These are phyloP conservation scores for Imbricaverruca yamaguchii DNA, from an alignment of 2,888 invertebrate species.

Conservation along the genomic window DNA sequence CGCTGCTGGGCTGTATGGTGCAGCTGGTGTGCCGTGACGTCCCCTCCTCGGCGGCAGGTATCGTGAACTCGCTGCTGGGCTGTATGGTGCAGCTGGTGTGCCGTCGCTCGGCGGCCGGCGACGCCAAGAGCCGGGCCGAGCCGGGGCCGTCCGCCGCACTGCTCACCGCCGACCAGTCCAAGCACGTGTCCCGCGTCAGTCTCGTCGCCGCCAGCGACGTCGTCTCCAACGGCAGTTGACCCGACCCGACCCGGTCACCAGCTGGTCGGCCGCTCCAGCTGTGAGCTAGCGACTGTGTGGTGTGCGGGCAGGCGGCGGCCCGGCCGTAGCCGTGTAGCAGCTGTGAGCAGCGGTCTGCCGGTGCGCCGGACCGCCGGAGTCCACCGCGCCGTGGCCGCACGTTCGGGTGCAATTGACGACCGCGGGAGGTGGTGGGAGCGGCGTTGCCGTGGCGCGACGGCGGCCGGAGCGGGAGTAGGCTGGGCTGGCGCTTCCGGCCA, in stretches of 20 bases:
- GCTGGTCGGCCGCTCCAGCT: background rate
- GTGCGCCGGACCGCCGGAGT: too few relatives aligned
- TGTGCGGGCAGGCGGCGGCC: too few relatives aligned
- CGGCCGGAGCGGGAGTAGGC: too few relatives aligned
- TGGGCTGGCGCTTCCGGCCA: too few relatives aligned
- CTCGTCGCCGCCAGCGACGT: background rate
- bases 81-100: background rate
- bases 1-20: slow-evolving; percentile 10
- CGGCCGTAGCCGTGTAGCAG: too few relatives aligned
- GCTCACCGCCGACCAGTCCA: background rate
- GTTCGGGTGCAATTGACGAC: too few relatives aligned
- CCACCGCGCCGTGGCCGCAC: too few relatives aligned
- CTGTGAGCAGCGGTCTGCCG: too few relatives aligned
- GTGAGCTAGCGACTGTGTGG: too few relatives aligned
- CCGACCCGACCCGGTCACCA: too few relatives aligned
- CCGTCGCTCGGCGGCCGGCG: background rate
- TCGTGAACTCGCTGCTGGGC: slow-evolving; percentile 16
- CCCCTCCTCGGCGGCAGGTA: background rate
- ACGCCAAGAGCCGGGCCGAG: background rate
- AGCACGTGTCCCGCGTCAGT: background rate
- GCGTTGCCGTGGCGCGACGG: too few relatives aligned
- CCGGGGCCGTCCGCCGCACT: background rate
- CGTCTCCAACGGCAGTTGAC: slow-evolving; percentile 6
- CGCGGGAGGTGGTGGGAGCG: too few relatives aligned
- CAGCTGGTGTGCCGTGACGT: background rate